Evolutionary conservation across 2,888 invertebrate genomes (phyloP), one percentile per base, ranked within the genome.

Genomic region (Acrobasis consociella): DNA sequence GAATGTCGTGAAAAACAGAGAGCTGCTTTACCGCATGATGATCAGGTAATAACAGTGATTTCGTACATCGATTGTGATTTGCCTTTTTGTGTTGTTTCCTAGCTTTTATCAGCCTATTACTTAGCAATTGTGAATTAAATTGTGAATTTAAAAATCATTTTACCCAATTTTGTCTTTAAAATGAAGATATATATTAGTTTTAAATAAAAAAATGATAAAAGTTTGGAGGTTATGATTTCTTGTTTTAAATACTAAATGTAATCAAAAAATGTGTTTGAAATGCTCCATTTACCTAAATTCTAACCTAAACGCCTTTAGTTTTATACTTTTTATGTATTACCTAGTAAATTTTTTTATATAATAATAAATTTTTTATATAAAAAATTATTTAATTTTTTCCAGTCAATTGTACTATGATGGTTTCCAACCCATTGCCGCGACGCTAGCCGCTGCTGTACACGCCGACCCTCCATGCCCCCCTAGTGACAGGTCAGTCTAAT

Each of bases 321-420:
- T 2, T 7, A 31, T 8, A 31, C 7, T 7, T 2, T 31, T 31
- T 31, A 5, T 31, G 5, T 31, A 5, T 31, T 31, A 7, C 8
- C 31, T 31, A 31, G 31, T 31, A 2, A 31, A 31, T 5, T 65
- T 68, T 67, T 69, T 92, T 94, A n/a, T n/a, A n/a, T n/a, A n/a
- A n/a, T n/a, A n/a, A n/a, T n/a, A n/a, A n/a, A n/a, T n/a, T n/a
- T n/a, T n/a, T n/a, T n/a, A n/a, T n/a, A n/a, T n/a, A n/a, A n/a
- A n/a, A n/a, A n/a, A n/a, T n/a, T n/a, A n/a, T n/a, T n/a, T n/a
- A n/a, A n/a, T 65, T 68, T 67, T 69, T 92, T 94, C 46, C 83
- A 99, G 99, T 77, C 99, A 99, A 86, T 92, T 99, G 61, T 98
- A 97, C 86, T 99, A 99, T 81, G 99, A 99, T 94, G 99, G 99